Evolutionary conservation across 2,888 invertebrate species (phyloP).

Genomic region (Thalpophila matura): DNA sequence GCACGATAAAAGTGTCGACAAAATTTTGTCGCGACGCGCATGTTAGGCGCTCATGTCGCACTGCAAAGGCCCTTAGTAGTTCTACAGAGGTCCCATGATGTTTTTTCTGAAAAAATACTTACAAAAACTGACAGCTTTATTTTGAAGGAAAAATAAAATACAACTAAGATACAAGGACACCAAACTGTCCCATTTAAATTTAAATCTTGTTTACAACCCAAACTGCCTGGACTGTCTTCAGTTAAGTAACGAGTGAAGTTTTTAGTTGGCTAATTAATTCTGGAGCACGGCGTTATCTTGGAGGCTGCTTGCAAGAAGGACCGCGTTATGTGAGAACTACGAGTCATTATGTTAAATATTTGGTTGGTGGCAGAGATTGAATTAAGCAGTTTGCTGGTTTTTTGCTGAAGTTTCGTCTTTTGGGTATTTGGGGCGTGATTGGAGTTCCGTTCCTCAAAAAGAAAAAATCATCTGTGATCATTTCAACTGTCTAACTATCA

Average conservation of each 20-base stretch:
- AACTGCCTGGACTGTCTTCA: conserved; percentile 49
- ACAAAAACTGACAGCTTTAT: conserved; percentile 4
- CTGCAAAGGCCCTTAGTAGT: too few relatives aligned
- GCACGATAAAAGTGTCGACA: too few relatives aligned
- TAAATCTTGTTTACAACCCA: conserved; percentile 54
- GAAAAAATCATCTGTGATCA: too few relatives aligned
- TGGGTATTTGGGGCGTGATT: too few relatives aligned
- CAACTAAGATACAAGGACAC: neutral
- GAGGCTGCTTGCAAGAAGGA: conserved; percentile 58
- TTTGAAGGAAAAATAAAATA: conserved; percentile 15
- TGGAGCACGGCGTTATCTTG: conserved; percentile 77
- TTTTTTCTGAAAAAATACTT: too few relatives aligned
- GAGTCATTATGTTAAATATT: conserved; percentile 54
- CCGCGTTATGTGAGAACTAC: conserved; percentile 51
- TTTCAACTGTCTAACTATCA: too few relatives aligned
- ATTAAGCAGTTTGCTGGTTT: conserved; percentile 28
- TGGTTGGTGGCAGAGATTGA: conserved; percentile 12
- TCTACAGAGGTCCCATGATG: too few relatives aligned
- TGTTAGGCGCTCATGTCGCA: too few relatives aligned
- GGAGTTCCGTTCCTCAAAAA: too few relatives aligned
- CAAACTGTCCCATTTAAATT: conserved; percentile 47
- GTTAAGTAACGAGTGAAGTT: conserved; percentile 75
- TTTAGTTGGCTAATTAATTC: conserved; percentile 83
- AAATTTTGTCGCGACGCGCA: too few relatives aligned
- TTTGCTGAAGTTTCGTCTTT: conserved; percentile 12